Evolutionary conservation across 2,113 vertebrate species (phyloP), one percentile per base, ranked within the genome.

Genomic region (Daphoenositta chrysoptera): DNA sequence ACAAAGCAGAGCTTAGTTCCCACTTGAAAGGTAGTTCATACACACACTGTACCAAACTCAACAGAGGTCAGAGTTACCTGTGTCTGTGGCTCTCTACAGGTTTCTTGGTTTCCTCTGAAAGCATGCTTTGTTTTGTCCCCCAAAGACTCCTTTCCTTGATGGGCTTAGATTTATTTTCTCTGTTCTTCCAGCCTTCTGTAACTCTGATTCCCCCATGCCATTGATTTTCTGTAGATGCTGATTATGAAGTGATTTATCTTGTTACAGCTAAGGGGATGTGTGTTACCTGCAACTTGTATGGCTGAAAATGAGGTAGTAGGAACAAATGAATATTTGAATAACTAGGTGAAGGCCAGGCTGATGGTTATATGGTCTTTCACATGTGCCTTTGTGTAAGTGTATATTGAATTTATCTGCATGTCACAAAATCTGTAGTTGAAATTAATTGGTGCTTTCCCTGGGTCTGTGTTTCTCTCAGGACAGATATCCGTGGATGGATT

Each of bases 401-500:
- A 1, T 39, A 27, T 19, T 54, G 54, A 90, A 42, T 16, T 30
- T 37, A 23, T 37, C 10, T 44, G 11, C 42, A 2, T 12, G 13
- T 54, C 1, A 1, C 44, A 21, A 24, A 45, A 31, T 19, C 35
- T 70, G 28, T 48, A 10, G 37, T 20, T 69, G 64, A 39, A 81
- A 65, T 71, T 40, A 44, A 95, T 26, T 81, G 75, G 63, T 91
- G 64, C 47, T 93, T 80, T 73, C 65, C 35, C 56, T 91, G 78
- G 75, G 12, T 87, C 87, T 97, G 63, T 90, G 40, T 93, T 94
- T 73, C 78, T 93, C 97, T 83, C 97, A 99, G 99, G 99, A 94
- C 99, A 99, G 96, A 99, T 99, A 96, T 99, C 99, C 1, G 98
- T 99, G 94, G 99, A 99, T 82, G 99, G 99, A 47, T 99, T 99